These are phyloP conservation scores for Aleiodes alternator DNA, from an alignment of 2,888 invertebrate species.

Conservation along the genomic window DNA sequence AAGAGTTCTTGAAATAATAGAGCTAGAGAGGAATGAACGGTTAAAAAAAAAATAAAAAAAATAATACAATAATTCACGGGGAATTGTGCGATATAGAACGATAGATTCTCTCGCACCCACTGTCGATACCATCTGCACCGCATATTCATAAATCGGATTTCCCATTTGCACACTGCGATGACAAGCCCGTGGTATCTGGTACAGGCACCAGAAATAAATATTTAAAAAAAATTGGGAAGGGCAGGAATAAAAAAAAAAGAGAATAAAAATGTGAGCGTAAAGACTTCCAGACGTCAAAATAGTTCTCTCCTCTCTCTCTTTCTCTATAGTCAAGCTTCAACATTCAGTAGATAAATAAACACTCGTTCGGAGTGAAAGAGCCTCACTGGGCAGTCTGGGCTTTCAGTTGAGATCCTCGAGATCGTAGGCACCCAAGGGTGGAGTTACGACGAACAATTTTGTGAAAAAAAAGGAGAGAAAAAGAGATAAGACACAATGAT, in stretches of 20 bases:
- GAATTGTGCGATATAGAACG: slow-evolving; percentile 21
- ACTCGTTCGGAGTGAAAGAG: slow-evolving; percentile 6
- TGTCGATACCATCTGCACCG: slow-evolving; percentile 39
- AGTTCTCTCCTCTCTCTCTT: not conserved
- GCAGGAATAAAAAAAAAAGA: not conserved
- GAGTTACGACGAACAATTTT: not conserved
- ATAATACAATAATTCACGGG: slow-evolving; percentile 17
- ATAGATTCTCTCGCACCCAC: slow-evolving; percentile 30
- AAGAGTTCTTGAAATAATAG: slow-evolving; percentile 13
- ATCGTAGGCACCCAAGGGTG: too few relatives aligned
- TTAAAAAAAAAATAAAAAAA: not conserved
- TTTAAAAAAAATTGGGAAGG: slow-evolving; percentile 9
- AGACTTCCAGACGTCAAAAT: slow-evolving; percentile 12
- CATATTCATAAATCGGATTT: slow-evolving; percentile 38
- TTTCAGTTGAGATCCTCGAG: not conserved
- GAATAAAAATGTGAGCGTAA: not conserved
- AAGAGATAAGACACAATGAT: slow-evolving; percentile 8
- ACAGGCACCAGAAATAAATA: slow-evolving; percentile 31
- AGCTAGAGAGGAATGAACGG: not conserved
- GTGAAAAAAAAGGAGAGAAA: not conserved
- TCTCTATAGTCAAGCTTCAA: not conserved
- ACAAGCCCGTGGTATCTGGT: slow-evolving; percentile 34
- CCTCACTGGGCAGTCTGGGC: slow-evolving; percentile 15
- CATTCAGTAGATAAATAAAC: slow-evolving; percentile 26
- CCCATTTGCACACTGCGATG: slow-evolving; percentile 32